A percentile compares a stretch with the other conserved stretches of the same genome.
These are phyloP conservation scores for Chrysotoxum bicinctum DNA, from an alignment of 2,888 invertebrate species.

Conservation along the genomic window DNA sequence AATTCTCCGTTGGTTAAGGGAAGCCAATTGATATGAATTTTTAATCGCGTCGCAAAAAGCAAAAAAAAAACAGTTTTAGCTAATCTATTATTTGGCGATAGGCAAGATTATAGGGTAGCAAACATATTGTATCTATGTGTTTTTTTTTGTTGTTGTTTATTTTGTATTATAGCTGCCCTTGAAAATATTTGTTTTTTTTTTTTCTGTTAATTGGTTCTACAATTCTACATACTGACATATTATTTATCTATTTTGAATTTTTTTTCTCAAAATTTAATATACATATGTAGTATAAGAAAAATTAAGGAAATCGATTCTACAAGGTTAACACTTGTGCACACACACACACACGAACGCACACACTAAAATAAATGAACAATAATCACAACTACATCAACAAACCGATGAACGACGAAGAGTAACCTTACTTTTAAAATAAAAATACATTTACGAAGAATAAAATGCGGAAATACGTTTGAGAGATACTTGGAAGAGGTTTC, in stretches of 20 bases:
- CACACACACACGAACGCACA: background rate
- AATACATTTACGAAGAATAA: constrained; percentile 38
- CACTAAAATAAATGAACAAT: constrained; percentile 10
- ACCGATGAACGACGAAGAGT: background rate
- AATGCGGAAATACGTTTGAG: constrained; percentile 60
- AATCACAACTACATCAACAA: constrained; percentile 9
- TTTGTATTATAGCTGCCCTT: constrained; percentile 57
- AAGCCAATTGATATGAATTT: constrained; percentile 30
- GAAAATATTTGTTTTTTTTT: constrained; percentile 15
- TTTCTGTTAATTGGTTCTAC: background rate
- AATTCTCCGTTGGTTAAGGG: background rate
- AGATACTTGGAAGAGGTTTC: constrained; percentile 46
- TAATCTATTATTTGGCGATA: constrained; percentile 39
- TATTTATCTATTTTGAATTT: constrained; percentile 32
- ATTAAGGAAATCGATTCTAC: constrained; percentile 67
- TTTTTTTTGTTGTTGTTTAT: background rate
- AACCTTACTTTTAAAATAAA: constrained; percentile 23
- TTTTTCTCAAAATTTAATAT: constrained; percentile 26
- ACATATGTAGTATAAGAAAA: constrained; percentile 5
- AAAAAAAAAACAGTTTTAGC: constrained; percentile 2
- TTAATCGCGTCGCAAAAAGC: constrained; percentile 20
- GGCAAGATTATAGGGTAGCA: constrained; percentile 17
- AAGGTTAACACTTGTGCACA: constrained; percentile 45
- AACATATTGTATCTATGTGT: constrained; percentile 6
- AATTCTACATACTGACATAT: constrained; percentile 7